Evolutionary conservation across 1,140 invertebrate species (phyloP).

Genomic region (Onthophagus taurus): DNA sequence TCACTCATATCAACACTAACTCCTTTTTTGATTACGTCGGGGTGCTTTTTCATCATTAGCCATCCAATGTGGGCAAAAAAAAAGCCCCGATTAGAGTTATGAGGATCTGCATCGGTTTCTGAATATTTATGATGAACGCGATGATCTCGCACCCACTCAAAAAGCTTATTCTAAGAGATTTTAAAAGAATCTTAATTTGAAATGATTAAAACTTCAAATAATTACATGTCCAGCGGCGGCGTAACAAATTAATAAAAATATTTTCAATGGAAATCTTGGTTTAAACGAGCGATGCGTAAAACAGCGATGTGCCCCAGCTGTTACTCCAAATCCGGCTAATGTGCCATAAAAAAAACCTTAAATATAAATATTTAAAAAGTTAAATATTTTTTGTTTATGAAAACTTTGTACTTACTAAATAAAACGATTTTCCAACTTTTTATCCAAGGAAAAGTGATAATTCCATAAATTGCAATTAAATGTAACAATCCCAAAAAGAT

Average conservation of each 20-base stretch:
- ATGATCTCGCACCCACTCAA: conserved; percentile 57
- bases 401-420: background rate
- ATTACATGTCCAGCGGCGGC: background rate
- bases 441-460: conserved; percentile 5
- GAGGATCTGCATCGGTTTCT: conserved; percentile 74
- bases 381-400: background rate
- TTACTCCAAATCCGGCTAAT: too few relatives aligned
- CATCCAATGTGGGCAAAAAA: conserved; percentile 82
- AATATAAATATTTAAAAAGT: too few relatives aligned
- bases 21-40: conserved; percentile 61
- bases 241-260: background rate
- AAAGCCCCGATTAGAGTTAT: conserved; percentile 70
- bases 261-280: background rate
- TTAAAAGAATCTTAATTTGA: too few relatives aligned
- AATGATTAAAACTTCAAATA: too few relatives aligned
- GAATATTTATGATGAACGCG: conserved; percentile 74
- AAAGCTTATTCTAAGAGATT: conserved; percentile 10
- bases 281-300: background rate
- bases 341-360: too few relatives aligned
- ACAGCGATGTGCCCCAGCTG: background rate
- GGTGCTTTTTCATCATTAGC: conserved; percentile 69
- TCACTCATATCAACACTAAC: conserved; percentile 62
- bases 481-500: background rate
- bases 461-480: background rate
- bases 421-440: background rate